These are phyloP conservation scores for Pseudomyrmex pallidus DNA, from an alignment of 1,140 invertebrate species.

Conservation along the genomic window DNA sequence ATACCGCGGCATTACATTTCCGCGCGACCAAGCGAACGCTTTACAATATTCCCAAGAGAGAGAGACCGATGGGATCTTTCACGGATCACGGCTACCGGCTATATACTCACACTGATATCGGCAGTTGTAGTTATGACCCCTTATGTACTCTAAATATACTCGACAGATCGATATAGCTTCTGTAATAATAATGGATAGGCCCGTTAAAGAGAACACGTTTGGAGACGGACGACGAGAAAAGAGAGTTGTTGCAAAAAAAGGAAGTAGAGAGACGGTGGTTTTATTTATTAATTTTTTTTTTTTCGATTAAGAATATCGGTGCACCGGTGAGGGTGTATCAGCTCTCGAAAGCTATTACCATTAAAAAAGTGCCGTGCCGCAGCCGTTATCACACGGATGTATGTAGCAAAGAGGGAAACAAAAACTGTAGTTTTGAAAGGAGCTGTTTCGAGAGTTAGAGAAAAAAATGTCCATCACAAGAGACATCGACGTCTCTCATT, in stretches of 20 bases:
- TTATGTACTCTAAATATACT: conserved; percentile 66
- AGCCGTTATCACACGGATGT: conserved; percentile 19
- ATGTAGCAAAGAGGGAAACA: conserved; percentile 18
- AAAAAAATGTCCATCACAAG: background rate
- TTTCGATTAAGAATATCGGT: background rate
- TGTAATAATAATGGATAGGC: conserved; percentile 62
- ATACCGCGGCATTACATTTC: background rate
- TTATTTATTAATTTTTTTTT: too few relatives aligned
- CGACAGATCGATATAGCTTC: conserved; percentile 62
- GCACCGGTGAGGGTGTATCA: background rate
- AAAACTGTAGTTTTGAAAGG: background rate
- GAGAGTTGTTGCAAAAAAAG: background rate
- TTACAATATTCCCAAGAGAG: conserved; percentile 1
- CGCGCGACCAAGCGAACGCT: background rate
- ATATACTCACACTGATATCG: conserved; percentile 1
- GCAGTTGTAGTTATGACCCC: conserved; percentile 55
- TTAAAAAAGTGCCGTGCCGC: background rate
- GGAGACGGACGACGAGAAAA: conserved; percentile 1
- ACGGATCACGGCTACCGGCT: conserved; percentile 7
- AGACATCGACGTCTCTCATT: background rate
- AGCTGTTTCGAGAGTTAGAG: background rate
- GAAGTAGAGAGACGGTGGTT: background rate
- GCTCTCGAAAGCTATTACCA: background rate
- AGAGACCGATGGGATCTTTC: background rate
- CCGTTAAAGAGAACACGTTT: conserved; percentile 35